Evolutionary conservation across 2,888 invertebrate species (phyloP), one percentile per base, ranked within the genome.

Genomic region (Polymixis flavicincta): DNA sequence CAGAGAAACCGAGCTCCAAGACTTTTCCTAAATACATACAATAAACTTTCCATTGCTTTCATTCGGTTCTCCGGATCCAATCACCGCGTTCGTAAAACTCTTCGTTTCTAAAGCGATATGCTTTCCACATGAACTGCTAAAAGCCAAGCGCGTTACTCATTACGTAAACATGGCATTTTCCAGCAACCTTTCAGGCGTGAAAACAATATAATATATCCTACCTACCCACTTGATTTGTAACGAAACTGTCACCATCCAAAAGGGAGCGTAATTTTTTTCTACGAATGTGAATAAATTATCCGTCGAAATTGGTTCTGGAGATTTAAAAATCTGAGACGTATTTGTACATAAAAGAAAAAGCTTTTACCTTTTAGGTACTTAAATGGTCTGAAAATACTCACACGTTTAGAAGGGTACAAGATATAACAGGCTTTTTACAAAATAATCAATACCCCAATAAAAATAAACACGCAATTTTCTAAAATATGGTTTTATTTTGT

Each of bases 151-250:
- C 50, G 71, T 73, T 70, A 60, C 76, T 85, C 73, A 83, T 85
- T 71, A 79, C 4, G 64, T 67, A 83, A 83, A 85, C 83, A 83
- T 74, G 37, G 32, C 57, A 17, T 80, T 65, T 86, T 72, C 59
- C 54, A 42, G 70, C 65, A 81, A 80, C 67, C 67, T 75, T 78
- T 84, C 54, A 78, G 25, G 72, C 52, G 66, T 66, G 66, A 73
- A 77, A 80, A 81, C 71, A 86, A 83, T 78, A 70, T 81, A 66
- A 61, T 17, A 50, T 14, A 28, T 50, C 0, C 32, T 17, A 55
- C 54, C 32, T 55, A 75, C 42, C 19, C 55, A 45, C 50, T 76
- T 73, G 64, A 78, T 75, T 71, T 61, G 32, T 50, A 28, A 60
- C 45, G 42, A 65, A 77, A 63, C 32, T 81, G 74, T 55, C 69